These are phyloP conservation scores for Macrotrachela quadricornifera DNA, from an alignment of 1,140 invertebrate species.

Conservation along the genomic window DNA sequence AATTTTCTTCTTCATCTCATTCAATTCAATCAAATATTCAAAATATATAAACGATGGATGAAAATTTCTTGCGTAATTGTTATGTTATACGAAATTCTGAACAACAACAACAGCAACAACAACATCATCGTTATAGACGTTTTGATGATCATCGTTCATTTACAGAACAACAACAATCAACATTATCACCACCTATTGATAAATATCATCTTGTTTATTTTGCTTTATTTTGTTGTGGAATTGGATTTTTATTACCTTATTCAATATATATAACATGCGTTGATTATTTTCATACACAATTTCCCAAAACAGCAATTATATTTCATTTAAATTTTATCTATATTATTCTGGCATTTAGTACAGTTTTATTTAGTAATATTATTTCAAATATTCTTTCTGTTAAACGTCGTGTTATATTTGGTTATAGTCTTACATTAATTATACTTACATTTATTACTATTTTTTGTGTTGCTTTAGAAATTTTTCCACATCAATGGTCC, in stretches of 20 bases:
- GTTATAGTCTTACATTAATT: conserved; percentile 55
- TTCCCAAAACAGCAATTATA: conserved; percentile 57
- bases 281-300: conserved; percentile 61
- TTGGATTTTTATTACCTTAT: conserved; percentile 67
- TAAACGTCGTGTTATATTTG: conserved; percentile 60
- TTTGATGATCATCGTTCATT: too few species aligned
- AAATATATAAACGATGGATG: too few species aligned
- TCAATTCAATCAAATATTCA: too few species aligned
- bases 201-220: conserved; percentile 34
- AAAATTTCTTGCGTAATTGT: too few species aligned
- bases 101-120: too few species aligned
- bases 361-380: conserved; percentile 61
- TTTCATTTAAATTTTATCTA: conserved; percentile 77
- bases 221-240: conserved; percentile 56
- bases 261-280: conserved; percentile 75
- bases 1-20: too few species aligned
- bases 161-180: too few species aligned
- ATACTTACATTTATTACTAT: conserved; percentile 57
- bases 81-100: too few species aligned
- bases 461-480: conserved; percentile 59
- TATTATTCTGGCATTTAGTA: conserved; percentile 59
- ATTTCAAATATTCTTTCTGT: conserved; percentile 46
- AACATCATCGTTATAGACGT: too few species aligned
- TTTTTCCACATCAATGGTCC: conserved; percentile 44
- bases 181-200: too few species aligned